Evolutionary conservation across 2,888 invertebrate genomes (phyloP).

Genomic region (Poecilus cupreus): DNA sequence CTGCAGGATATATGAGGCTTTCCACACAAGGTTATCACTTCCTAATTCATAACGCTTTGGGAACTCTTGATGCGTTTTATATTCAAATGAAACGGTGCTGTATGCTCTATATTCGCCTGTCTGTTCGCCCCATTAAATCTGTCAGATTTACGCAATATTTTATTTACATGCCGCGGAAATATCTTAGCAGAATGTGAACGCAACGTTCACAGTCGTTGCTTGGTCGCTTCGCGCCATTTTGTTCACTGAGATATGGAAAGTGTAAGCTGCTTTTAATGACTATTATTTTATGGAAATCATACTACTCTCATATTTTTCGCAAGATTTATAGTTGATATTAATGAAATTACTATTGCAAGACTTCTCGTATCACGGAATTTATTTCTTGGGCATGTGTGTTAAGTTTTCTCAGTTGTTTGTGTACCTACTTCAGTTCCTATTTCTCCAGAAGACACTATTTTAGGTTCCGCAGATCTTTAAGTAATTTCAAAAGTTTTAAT

Average conservation of each 20-base stretch:
- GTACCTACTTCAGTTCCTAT: too few species aligned
- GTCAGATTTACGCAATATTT: slow-evolving; percentile 54
- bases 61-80: slow-evolving; percentile 41
- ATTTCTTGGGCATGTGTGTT: too few species aligned
- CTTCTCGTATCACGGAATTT: too few species aligned
- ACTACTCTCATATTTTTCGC: background rate
- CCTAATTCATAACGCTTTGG: slow-evolving; percentile 50
- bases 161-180: slow-evolving; percentile 41
- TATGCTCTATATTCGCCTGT: slow-evolving; percentile 33
- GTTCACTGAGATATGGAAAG: slow-evolving; percentile 7
- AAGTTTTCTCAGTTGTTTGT: too few species aligned
- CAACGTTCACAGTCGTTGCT: background rate
- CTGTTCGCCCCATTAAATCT: slow-evolving; percentile 51
- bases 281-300: slow-evolving; percentile 32
- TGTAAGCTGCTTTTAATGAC: slow-evolving; percentile 40
- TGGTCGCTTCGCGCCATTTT: background rate
- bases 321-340: too few species aligned
- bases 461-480: too few species aligned
- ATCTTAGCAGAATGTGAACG: slow-evolving; percentile 1
- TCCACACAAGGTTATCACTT: slow-evolving; percentile 36
- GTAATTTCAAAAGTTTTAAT: too few species aligned
- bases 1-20: background rate
- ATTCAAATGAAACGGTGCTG: slow-evolving; percentile 36
- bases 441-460: too few species aligned
- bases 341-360: too few species aligned